A percentile compares a stretch with the other conserved stretches of the same genome.
phyloP scores from a whole-genome alignment of 2,888 invertebrate species.

The Heteromyza rotundicornis region DNA sequence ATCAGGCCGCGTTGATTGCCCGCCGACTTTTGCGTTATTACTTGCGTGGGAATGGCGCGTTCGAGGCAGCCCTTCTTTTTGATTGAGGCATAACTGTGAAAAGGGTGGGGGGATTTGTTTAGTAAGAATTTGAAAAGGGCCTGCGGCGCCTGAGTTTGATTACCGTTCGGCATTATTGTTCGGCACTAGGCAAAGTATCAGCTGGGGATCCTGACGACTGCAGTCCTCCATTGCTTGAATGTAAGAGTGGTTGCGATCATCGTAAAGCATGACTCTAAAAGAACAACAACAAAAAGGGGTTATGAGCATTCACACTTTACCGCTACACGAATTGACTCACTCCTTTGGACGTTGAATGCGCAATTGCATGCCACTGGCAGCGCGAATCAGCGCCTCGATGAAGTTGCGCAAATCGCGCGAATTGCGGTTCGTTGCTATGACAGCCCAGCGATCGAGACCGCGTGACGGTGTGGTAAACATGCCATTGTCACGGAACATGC shows the following conservation, averaged over 20 bases:
- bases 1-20: constrained; percentile 64
- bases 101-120: not conserved
- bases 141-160: not conserved
- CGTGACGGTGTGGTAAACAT: constrained; percentile 61
- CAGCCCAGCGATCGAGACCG: constrained; percentile 61
- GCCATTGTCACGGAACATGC: constrained; percentile 66
- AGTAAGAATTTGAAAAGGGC: not conserved
- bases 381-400: constrained; percentile 54
- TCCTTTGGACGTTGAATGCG: constrained; percentile 60
- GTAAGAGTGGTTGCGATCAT: constrained; percentile 71
- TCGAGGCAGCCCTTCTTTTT: constrained; percentile 86
- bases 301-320: constrained; percentile 34
- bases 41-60: constrained; percentile 74
- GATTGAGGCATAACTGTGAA: constrained; percentile 75
- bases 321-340: too few species aligned
- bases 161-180: constrained; percentile 74
- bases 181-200: constrained; percentile 75
- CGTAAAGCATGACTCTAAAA: constrained; percentile 52
- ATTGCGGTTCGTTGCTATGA: constrained; percentile 53
- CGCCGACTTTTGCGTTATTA: constrained; percentile 54
- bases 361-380: constrained; percentile 64
- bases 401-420: constrained; percentile 48
- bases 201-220: constrained; percentile 67
- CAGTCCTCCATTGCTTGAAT: constrained; percentile 69
- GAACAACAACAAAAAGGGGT: not conserved